Conservation (phyloP, 2,113 vertebrate species). For the Pelmatolapia mariae region DNA sequence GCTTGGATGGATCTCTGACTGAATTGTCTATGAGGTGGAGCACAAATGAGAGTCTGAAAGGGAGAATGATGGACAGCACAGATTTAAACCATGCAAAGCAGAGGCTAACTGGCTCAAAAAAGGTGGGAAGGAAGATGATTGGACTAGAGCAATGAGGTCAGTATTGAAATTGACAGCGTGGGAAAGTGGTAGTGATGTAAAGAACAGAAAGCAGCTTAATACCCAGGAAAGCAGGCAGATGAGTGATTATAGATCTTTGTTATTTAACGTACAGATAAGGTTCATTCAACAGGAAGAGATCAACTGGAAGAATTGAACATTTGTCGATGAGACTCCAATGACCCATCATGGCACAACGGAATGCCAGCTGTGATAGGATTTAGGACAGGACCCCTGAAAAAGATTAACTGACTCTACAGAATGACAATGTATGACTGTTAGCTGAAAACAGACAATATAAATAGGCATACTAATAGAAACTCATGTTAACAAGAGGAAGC, state of each 20-base stretch:
- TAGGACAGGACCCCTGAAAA: background rate
- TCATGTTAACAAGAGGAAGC: background rate
- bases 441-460: background rate
- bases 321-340: background rate
- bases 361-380: background rate
- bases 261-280: background rate
- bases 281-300: background rate
- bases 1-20: background rate
- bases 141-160: background rate
- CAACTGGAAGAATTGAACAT: background rate
- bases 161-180: background rate
- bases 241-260: background rate
- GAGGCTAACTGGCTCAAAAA: background rate
- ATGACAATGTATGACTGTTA: background rate
- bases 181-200: background rate
- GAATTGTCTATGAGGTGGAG: background rate
- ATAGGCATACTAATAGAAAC: background rate
- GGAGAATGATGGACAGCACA: background rate
- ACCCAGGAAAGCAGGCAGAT: background rate
- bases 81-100: background rate
- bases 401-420: background rate
- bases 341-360: background rate
- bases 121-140: background rate
- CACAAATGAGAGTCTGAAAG: background rate
- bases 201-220: background rate